These are phyloP conservation scores for Hyalella azteca DNA, from an alignment of 2,888 invertebrate genomes.

Conservation along the genomic window DNA sequence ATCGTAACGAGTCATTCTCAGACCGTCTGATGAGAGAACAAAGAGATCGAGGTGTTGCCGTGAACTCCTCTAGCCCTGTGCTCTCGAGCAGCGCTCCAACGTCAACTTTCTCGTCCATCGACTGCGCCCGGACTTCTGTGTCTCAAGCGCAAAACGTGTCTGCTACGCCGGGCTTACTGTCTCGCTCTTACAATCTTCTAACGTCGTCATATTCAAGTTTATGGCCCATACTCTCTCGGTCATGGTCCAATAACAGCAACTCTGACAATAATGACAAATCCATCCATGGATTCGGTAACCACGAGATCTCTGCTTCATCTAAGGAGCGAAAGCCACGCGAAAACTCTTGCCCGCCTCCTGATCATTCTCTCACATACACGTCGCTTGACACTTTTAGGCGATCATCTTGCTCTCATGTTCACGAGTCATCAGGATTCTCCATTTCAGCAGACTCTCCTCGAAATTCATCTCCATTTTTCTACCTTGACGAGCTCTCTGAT, in stretches of 20 bases:
- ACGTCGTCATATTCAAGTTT: not conserved
- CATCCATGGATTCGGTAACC: not conserved
- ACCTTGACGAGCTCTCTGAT: not conserved
- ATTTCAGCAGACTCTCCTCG: not conserved
- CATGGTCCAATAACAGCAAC: conserved; percentile 6
- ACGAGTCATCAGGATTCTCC: not conserved
- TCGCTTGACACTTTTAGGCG: not conserved
- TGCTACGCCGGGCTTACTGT: not conserved
- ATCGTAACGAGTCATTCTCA: no score
- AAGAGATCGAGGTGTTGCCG: not conserved
- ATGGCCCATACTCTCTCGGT: not conserved
- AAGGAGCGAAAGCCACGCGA: not conserved
- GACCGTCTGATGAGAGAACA: not conserved
- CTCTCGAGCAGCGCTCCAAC: not conserved
- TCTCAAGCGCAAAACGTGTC: no score
- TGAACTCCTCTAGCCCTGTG: not conserved
- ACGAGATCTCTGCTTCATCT: not conserved
- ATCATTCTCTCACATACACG: not conserved
- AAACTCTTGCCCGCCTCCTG: not conserved
- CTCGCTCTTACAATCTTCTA: conserved; percentile 14
- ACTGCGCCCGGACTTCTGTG: not conserved
- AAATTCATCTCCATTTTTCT: not conserved
- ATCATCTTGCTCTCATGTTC: not conserved
- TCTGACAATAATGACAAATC: not conserved
- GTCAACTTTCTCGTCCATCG: not conserved